Base-by-base conservation (phyloP, 2,113 vertebrate species). In the Austrofundulus limnaeus region DNA sequence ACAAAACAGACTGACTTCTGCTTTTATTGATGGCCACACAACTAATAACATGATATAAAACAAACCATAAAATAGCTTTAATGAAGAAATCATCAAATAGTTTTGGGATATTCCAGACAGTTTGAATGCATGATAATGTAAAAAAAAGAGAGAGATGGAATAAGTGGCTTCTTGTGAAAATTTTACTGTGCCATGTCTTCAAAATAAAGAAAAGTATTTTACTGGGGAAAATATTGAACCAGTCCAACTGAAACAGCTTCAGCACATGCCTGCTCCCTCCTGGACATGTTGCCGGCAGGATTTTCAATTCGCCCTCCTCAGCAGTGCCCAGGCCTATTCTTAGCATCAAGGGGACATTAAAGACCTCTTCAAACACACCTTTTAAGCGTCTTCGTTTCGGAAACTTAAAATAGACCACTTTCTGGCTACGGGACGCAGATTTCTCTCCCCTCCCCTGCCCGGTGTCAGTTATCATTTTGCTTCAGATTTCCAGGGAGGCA, bases 381-480 rank as follows among this genome's bases (percentile, higher is more conserved):
- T 93, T 93, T 93, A 92, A 92, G 92, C 89, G 89, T 91, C 91
- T 92, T 93, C 85, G 82, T 88, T 91, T 92, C 90, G 88, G 85
- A 84, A 88, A 90, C 88, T 87, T 80, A 93, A 93, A 92, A 93
- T 93, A 93, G 92, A 87, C 56, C 37, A 11, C 69, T 64, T 82
- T 70, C 77, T 78, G 81, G 81, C 85, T 52, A 59, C 73, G 61
- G 86, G 79, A 61, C 60, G 52, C 55, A 66, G 4, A 25, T 82
- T 81, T 80, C 76, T 77, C 56, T 63, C 61, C 14, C 15, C 21
- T 14, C 13, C 20, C 19, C 47, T 45, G 51, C 61, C 64, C 53
- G 85, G 92, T 92, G 90, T 92, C 92, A 76, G 85, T 90, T 93
- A 76, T 87, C 88, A 14, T 87, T 91, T 71, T 78, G 85, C 90